These are phyloP conservation scores for Diprion similis DNA, from an alignment of 1,140 invertebrate species.

Conservation along the genomic window DNA sequence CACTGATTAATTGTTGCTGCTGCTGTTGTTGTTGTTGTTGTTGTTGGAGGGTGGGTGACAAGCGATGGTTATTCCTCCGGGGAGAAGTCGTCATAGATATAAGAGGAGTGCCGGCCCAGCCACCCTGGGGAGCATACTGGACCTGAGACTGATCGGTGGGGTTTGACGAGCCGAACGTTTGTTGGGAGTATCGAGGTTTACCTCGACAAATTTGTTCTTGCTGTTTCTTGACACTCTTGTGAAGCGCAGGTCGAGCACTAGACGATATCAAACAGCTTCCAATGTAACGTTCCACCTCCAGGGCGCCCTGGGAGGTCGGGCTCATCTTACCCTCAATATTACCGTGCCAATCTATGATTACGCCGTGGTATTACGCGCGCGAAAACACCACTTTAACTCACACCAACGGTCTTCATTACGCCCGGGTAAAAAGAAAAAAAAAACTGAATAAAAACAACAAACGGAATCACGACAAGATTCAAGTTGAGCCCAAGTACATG, in stretches of 20 bases:
- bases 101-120: slow-evolving; percentile 74
- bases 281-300: slow-evolving; percentile 72
- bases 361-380: not conserved
- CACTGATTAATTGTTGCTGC: slow-evolving; percentile 6
- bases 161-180: slow-evolving; percentile 30
- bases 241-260: slow-evolving; percentile 42
- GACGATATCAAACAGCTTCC: slow-evolving; percentile 70
- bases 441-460: too few species aligned
- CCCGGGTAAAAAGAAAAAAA: too few species aligned
- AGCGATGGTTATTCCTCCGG: slow-evolving; percentile 56
- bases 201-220: slow-evolving; percentile 46
- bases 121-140: slow-evolving; percentile 39
- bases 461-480: too few species aligned
- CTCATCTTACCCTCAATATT: slow-evolving; percentile 61
- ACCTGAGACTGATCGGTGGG: slow-evolving; percentile 44
- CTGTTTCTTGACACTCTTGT: slow-evolving; percentile 53
- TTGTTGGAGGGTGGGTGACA: slow-evolving; percentile 36
- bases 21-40: slow-evolving; percentile 43
- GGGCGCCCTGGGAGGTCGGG: slow-evolving; percentile 65
- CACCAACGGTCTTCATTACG: too few species aligned
- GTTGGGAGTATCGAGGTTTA: slow-evolving; percentile 14
- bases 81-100: slow-evolving; percentile 66
- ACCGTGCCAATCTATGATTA: slow-evolving; percentile 12
- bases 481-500: too few species aligned
- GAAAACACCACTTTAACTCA: too few species aligned